Base-by-base conservation (phyloP, 2,888 invertebrate genomes). In the Amaurobius ferox region DNA sequence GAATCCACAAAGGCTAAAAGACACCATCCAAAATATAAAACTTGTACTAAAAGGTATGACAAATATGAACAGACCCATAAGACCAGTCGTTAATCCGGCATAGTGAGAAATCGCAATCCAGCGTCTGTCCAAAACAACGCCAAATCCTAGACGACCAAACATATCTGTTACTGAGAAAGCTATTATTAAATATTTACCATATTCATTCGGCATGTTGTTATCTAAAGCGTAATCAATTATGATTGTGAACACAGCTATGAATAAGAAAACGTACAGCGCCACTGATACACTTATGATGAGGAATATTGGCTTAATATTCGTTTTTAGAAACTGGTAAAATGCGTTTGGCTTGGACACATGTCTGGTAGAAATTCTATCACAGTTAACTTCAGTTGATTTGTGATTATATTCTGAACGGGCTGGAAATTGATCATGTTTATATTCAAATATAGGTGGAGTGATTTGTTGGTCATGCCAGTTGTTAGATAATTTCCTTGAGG, bases 141-240 rank as follows among this genome's bases (percentile, higher is more conserved):
- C 89, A 19, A 88, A 88, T 1, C 85, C 68, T 5, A 88, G 61
- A 11, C 88, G 32, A 19, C 89, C 88, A 0, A 89, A 29, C 5
- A 88, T 77, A 76, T 89, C 89, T 0, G 87, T 73, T 29, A 80
- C 79, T 13, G 88, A 88, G 66, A 88, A 88, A 0, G 71, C 80
- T 9, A 85, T 87, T 5, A 89, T 61, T 1, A 89, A 61, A 7
- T 81, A 78, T 6, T 86, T 88, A 0, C 78, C 79, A 19, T 74
- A 19, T 13, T 79, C 79, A 16, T 62, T 28, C 11, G 79, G 26
- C 30, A 88, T 76, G 16, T 77, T 78, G 32, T 76, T 76, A 26
- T 89, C 89, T 5, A 72, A 28, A 11, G 79, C 79, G 64, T 81
- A 87, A 39, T 89, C 89, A 16, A 87, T 77, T 28, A 87, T 88